Evolutionary conservation across 2,113 vertebrate species (phyloP).

Genomic region (Otolemur garnettii): DNA sequence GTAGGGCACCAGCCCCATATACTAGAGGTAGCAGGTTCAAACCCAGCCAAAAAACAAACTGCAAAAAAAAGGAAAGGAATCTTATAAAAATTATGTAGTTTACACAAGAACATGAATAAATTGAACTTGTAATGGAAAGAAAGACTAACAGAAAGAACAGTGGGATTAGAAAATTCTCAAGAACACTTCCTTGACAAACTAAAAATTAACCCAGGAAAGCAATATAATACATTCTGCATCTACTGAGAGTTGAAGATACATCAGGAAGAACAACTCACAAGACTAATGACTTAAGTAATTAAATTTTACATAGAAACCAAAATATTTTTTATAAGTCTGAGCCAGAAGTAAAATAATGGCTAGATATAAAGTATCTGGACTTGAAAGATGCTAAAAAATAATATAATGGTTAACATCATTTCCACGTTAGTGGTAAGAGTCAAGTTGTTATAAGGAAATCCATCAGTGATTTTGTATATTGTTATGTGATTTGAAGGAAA

Average conservation of each 20-base stretch:
- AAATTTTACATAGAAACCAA: slow-evolving; percentile 45
- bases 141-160: neutral
- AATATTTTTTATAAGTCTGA: neutral
- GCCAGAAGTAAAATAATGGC: slow-evolving; percentile 28
- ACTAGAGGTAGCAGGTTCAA: no score
- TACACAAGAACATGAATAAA: slow-evolving; percentile 38
- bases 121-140: neutral
- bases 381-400: neutral
- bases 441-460: neutral
- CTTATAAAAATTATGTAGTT: neutral
- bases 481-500: neutral
- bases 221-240: neutral
- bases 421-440: neutral
- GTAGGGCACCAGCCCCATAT: no score
- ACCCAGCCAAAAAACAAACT: no score
- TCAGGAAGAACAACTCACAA: neutral
- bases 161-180: neutral
- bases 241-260: neutral
- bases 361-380: neutral
- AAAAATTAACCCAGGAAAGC: neutral
- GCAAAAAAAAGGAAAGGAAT: neutral
- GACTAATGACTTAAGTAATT: slow-evolving; percentile 29
- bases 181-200: neutral
- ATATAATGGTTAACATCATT: neutral
- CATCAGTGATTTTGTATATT: neutral